These are phyloP conservation scores for Octopus bimaculoides DNA, from an alignment of 1,140 invertebrate genomes.

Conservation along the genomic window DNA sequence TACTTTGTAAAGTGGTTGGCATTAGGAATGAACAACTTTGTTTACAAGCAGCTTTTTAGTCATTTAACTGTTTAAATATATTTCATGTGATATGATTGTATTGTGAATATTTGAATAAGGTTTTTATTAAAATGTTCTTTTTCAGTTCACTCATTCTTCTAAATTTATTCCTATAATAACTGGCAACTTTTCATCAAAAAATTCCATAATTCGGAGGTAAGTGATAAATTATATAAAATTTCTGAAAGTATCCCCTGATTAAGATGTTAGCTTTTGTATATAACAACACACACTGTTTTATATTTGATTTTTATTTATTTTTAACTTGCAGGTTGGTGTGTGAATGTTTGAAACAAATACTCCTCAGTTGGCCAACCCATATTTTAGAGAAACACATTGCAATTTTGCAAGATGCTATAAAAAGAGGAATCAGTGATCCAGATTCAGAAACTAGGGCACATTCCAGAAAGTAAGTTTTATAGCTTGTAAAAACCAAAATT, in stretches of 20 bases:
- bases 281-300: too few species aligned
- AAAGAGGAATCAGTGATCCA: conserved; percentile 87
- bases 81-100: too few species aligned
- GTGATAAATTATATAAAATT: conserved; percentile 13
- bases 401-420: conserved; percentile 78
- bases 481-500: too few species aligned
- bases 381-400: conserved; percentile 79
- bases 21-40: too few species aligned
- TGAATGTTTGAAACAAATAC: conserved; percentile 80
- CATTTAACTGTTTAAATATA: too few species aligned
- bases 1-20: too few species aligned
- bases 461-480: conserved; percentile 56
- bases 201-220: conserved; percentile 81
- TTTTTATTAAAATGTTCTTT: conserved; percentile 22
- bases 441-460: conserved; percentile 77
- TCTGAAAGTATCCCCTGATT: neutral
- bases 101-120: too few species aligned
- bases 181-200: conserved; percentile 76
- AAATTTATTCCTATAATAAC: conserved; percentile 86
- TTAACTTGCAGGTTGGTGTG: conserved; percentile 64
- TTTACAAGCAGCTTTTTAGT: too few species aligned
- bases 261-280: neutral
- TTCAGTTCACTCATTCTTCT: conserved; percentile 74
- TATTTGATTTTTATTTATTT: conserved; percentile 3
- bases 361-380: conserved; percentile 81